Percentiles rank a stretch among this genome's conserved stretches.
Evolutionary conservation across 1,140 invertebrate genomes (phyloP).

Genomic region (Zophobas morio): DNA sequence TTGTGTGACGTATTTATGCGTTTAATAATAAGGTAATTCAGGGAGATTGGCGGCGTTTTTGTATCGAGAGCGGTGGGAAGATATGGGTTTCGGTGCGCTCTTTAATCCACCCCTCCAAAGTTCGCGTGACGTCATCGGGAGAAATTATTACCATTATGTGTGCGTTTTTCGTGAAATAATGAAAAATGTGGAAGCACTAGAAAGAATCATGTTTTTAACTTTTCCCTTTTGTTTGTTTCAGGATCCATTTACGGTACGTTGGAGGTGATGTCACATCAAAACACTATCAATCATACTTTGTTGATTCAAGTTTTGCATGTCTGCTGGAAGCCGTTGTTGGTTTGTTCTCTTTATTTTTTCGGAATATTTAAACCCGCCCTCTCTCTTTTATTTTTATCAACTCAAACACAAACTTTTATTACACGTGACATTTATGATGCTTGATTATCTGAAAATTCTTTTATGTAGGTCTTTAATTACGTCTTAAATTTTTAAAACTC

Average conservation of each 20-base stretch:
- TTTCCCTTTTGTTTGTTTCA: conserved; percentile 62
- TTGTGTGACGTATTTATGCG: conserved; percentile 48
- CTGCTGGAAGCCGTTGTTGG: conserved; percentile 12
- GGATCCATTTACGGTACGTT: conserved; percentile 66
- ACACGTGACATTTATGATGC: conserved; percentile 9
- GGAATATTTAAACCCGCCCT: background rate
- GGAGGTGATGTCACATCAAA: conserved; percentile 44
- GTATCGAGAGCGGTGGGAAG: conserved; percentile 13
- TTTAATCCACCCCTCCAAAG: too few relatives aligned
- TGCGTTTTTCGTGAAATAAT: background rate
- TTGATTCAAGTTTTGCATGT: conserved; percentile 41
- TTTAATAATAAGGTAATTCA: conserved; percentile 37
- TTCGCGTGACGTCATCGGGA: background rate
- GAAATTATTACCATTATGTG: background rate
- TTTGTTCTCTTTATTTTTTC: conserved; percentile 27
- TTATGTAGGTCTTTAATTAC: conserved; percentile 28
- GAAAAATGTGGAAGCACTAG: background rate
- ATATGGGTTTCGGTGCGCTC: too few relatives aligned
- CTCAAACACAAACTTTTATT: conserved; percentile 8
- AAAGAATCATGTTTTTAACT: conserved; percentile 11
- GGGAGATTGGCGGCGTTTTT: conserved; percentile 19
- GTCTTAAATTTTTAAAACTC: conserved; percentile 10
- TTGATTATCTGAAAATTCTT: conserved; percentile 29
- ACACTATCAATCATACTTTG: conserved; percentile 57
- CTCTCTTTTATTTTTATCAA: background rate